Percentiles rank a stretch among this genome's conserved stretches.
Evolutionary conservation across 2,113 vertebrate species (phyloP).

Genomic region (Hipposideros armiger): DNA sequence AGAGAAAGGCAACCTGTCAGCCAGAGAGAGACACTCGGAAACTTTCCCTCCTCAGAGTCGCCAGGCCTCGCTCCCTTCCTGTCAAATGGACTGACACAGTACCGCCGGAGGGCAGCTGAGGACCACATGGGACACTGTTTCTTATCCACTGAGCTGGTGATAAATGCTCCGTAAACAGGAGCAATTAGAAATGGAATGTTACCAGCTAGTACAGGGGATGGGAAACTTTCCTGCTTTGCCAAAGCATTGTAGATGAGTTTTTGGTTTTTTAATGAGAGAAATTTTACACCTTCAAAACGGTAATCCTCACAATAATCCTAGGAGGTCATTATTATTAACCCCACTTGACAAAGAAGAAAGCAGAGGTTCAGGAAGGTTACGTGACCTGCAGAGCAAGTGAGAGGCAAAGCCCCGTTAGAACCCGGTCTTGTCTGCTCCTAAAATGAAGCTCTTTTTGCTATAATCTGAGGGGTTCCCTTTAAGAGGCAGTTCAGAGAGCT

Average conservation of each 20-base stretch:
- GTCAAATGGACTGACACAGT: accelerated
- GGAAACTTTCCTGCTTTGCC: background rate
- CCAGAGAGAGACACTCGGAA: background rate
- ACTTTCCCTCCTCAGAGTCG: accelerated
- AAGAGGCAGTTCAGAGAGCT: background rate
- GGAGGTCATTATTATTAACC: background rate
- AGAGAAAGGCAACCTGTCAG: background rate
- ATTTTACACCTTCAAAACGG: background rate
- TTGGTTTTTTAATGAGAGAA: background rate
- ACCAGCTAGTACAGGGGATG: background rate
- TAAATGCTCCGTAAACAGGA: background rate
- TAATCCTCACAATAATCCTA: background rate
- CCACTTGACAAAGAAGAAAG: background rate
- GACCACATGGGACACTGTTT: accelerated
- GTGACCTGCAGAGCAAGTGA: background rate
- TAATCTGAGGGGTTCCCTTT: background rate
- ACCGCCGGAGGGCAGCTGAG: background rate
- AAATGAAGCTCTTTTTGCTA: background rate
- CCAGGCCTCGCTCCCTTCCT: background rate
- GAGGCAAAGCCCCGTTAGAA: accelerated
- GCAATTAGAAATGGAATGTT: accelerated
- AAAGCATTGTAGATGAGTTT: too few relatives aligned
- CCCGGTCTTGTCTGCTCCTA: background rate
- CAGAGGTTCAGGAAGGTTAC: background rate
- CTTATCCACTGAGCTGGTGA: background rate